Evolutionary conservation across 2,888 invertebrate genomes (phyloP).

Genomic region (Troides oblongomaculatus): DNA sequence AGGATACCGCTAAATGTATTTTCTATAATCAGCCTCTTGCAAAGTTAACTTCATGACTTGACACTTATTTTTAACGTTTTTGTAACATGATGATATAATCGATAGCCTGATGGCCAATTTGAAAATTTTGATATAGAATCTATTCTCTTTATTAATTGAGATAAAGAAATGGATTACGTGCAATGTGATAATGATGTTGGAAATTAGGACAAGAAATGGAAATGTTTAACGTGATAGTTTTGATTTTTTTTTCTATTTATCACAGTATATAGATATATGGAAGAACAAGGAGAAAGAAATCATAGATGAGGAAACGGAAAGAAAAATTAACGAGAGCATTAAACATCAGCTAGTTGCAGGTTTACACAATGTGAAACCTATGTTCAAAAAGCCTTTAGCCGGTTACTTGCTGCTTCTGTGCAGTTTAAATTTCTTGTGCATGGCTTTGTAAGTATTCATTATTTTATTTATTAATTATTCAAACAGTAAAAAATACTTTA

Average conservation of each 20-base stretch:
- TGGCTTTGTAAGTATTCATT: conserved; percentile 59
- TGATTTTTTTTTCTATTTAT: no score
- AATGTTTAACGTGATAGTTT: no score
- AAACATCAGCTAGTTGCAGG: conserved; percentile 52
- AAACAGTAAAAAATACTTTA: no score
- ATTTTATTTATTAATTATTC: neutral
- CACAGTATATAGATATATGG: conserved; percentile 58
- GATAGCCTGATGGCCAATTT: neutral
- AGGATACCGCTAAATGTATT: conserved; percentile 5
- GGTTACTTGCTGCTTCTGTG: conserved; percentile 51
- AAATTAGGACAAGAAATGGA: no score
- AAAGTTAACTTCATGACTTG: neutral
- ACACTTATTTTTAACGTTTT: neutral
- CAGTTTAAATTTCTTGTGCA: conserved; percentile 52
- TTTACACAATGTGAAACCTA: conserved; percentile 60
- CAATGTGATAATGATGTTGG: no score
- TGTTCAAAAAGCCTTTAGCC: conserved; percentile 59
- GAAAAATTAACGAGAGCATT: conserved; percentile 37
- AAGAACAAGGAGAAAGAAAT: conserved; percentile 45
- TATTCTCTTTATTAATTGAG: no score
- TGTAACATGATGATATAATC: neutral
- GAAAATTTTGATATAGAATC: no score
- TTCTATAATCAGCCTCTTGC: conserved; percentile 20
- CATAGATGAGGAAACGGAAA: conserved; percentile 42
- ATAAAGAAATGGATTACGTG: no score